A percentile compares a stretch with the other conserved stretches of the same genome.
phyloP scores from a whole-genome alignment of 2,888 invertebrate genomes.

The Meliscaeva auricollis region DNA sequence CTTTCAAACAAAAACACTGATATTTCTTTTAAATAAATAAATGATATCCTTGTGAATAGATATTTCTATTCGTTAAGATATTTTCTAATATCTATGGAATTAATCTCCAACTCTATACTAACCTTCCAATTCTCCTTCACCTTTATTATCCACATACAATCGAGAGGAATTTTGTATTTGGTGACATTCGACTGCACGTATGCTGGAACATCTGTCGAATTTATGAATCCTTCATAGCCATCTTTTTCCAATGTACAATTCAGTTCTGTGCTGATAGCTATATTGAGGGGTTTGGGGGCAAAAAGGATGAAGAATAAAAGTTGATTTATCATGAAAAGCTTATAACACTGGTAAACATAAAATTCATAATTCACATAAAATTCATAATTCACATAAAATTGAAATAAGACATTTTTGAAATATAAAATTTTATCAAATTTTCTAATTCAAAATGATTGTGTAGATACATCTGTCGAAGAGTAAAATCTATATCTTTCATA shows the following conservation, averaged over 20 bases:
- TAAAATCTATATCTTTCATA: not conserved
- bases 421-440: not conserved
- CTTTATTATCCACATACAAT: constrained; percentile 90
- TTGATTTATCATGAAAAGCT: not conserved
- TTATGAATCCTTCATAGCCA: constrained; percentile 86
- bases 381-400: not conserved
- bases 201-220: constrained; percentile 86
- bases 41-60: too few relatives aligned
- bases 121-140: constrained; percentile 88
- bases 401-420: constrained; percentile 5
- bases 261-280: constrained; percentile 83
- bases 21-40: too few relatives aligned
- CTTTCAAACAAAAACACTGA: too few relatives aligned
- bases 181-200: constrained; percentile 85
- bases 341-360: not conserved
- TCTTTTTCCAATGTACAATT: constrained; percentile 86
- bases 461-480: not conserved
- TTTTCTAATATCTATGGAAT: too few relatives aligned
- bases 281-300: not conserved
- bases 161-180: constrained; percentile 86
- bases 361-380: constrained; percentile 12
- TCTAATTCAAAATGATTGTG: not conserved
- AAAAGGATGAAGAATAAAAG: not conserved
- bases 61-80: too few relatives aligned
- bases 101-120: constrained; percentile 78